Percentiles rank a stretch among this genome's conserved stretches.
Conservation (phyloP, 2,888 invertebrate species). For the Unio pictorum region DNA sequence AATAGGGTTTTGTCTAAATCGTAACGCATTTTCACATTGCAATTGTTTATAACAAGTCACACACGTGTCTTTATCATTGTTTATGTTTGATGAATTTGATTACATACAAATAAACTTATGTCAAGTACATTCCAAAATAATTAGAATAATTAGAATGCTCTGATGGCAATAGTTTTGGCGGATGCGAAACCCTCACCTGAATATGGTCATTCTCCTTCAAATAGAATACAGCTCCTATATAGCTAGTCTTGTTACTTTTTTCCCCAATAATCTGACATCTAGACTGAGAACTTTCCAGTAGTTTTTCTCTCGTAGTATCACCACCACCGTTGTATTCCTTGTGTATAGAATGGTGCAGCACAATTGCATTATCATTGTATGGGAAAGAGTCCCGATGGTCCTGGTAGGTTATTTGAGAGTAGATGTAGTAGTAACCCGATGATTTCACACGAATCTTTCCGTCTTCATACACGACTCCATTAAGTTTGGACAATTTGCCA, state of each 20-base stretch:
- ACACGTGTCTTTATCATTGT: too few species aligned
- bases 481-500: too few species aligned
- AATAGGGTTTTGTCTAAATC: too few species aligned
- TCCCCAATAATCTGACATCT: conserved; percentile 12
- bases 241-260: conserved; percentile 13
- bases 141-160: conserved; percentile 12
- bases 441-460: too few species aligned
- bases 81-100: too few species aligned
- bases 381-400: not conserved
- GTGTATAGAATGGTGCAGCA: conserved; percentile 9
- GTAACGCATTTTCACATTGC: too few species aligned
- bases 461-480: too few species aligned
- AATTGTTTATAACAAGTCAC: too few species aligned
- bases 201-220: conserved; percentile 9
- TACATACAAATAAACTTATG: not conserved
- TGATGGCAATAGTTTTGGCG: conserved; percentile 1
- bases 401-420: conserved; percentile 13
- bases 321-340: not conserved
- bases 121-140: conserved; percentile 21
- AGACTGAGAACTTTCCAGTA: conserved; percentile 20
- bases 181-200: conserved; percentile 12
- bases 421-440: conserved; percentile 16
- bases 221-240: conserved; percentile 20
- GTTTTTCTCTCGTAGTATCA: conserved; percentile 8
- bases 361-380: conserved; percentile 3